Evolutionary conservation across 2,888 invertebrate genomes (phyloP).

Genomic region (Dilophus febrilis): DNA sequence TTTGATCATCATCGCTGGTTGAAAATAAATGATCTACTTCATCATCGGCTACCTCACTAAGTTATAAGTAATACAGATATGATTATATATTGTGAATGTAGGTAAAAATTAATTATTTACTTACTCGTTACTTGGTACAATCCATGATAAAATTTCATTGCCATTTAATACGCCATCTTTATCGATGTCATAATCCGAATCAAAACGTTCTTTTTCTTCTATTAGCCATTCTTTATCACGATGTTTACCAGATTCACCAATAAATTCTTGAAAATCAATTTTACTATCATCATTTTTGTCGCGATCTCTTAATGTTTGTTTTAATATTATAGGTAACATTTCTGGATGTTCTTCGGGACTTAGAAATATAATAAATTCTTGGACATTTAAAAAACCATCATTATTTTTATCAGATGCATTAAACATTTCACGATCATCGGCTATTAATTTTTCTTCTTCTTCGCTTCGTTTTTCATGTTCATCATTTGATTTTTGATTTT

Average conservation of each 20-base stretch:
- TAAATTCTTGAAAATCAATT: constrained; percentile 52
- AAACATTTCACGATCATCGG: constrained; percentile 77
- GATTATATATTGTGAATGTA: background rate
- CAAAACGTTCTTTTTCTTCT: constrained; percentile 66
- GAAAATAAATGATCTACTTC: constrained; percentile 84
- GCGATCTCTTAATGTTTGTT: constrained; percentile 71
- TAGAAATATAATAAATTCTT: constrained; percentile 77
- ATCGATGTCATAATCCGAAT: constrained; percentile 69
- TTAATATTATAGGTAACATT: constrained; percentile 65
- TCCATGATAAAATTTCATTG: constrained; percentile 74
- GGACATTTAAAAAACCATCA: constrained; percentile 54
- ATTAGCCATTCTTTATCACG: constrained; percentile 57
- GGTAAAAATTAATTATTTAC: constrained; percentile 18
- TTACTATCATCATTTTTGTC: constrained; percentile 70
- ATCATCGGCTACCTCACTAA: constrained; percentile 68
- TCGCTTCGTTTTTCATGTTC: constrained; percentile 34
- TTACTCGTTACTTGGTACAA: constrained; percentile 79
- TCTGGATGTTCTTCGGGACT: constrained; percentile 85
- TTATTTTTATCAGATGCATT: constrained; percentile 65
- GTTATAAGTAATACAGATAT: constrained; percentile 13
- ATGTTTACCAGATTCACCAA: constrained; percentile 33
- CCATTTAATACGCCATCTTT: constrained; percentile 62
- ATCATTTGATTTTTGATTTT: constrained; percentile 21
- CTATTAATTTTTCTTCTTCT: constrained; percentile 40
- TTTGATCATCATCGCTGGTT: constrained; percentile 69